phyloP scores from a whole-genome alignment of 2,113 vertebrate species.

The Cynocephalus volans region DNA sequence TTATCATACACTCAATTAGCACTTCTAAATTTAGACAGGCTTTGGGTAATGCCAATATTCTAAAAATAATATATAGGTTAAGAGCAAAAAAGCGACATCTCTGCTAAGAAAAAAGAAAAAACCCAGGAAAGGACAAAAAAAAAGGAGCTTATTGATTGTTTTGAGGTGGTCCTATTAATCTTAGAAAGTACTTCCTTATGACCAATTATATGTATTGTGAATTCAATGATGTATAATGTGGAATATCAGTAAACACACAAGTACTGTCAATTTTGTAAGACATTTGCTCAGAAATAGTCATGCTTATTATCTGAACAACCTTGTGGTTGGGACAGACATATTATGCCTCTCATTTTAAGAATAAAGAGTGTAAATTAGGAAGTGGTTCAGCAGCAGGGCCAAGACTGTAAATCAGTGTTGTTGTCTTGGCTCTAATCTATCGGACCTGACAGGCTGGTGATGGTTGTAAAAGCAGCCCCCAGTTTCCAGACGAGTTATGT shows the following conservation, averaged over 20 bases:
- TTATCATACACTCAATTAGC: slow-evolving; percentile 8
- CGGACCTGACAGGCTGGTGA: slow-evolving; percentile 61
- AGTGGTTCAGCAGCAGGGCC: slow-evolving; percentile 60
- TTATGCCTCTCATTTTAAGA: slow-evolving; percentile 78
- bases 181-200: neutral
- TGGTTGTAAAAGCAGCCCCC: slow-evolving; percentile 49
- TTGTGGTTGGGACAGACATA: slow-evolving; percentile 64
- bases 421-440: slow-evolving; percentile 67
- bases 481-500: slow-evolving; percentile 62
- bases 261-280: slow-evolving; percentile 53
- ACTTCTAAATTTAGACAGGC: slow-evolving; percentile 40
- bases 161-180: neutral
- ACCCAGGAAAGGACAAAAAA: neutral
- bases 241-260: slow-evolving; percentile 48
- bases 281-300: slow-evolving; percentile 63
- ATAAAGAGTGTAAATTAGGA: slow-evolving; percentile 70
- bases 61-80: slow-evolving; percentile 57
- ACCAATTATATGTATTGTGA: neutral
- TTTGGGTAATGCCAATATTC: slow-evolving; percentile 58
- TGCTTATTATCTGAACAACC: slow-evolving; percentile 72
- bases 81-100: slow-evolving; percentile 20
- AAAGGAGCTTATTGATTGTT: slow-evolving; percentile 16
- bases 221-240: slow-evolving; percentile 37
- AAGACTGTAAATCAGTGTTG: slow-evolving; percentile 65
- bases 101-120: slow-evolving; percentile 55